Percentiles rank a stretch among this genome's conserved stretches.
Conservation (phyloP, 2,113 vertebrate species). For the Furnarius figulus region DNA sequence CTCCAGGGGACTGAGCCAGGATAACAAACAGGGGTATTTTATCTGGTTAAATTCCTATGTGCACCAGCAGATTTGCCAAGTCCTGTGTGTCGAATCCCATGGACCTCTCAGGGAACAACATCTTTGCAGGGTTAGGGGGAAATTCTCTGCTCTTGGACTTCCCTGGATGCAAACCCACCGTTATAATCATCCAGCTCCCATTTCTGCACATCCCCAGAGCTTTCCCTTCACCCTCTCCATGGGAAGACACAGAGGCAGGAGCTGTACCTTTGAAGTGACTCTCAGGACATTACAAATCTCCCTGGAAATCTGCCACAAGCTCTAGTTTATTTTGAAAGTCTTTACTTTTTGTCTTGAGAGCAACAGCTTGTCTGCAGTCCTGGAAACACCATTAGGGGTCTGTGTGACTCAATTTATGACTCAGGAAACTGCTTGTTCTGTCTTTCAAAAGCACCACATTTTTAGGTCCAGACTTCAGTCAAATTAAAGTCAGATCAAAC, state of each 20-base stretch:
- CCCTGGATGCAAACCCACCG: neutral
- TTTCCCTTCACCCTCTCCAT: neutral
- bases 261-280: constrained; percentile 19
- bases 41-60: neutral
- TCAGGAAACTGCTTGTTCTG: constrained; percentile 66
- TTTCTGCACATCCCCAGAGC: neutral
- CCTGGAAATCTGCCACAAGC: constrained; percentile 32
- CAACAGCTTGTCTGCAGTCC: constrained; percentile 55
- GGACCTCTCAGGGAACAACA: neutral
- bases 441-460: constrained; percentile 38
- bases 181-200: neutral
- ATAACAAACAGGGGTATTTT: neutral
- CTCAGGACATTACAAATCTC: constrained; percentile 56
- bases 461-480: constrained; percentile 37
- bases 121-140: neutral
- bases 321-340: constrained; percentile 25
- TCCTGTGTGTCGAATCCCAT: neutral
- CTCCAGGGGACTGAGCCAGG: neutral
- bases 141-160: neutral
- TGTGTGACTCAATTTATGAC: constrained; percentile 72
- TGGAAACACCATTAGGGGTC: constrained; percentile 66
- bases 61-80: neutral
- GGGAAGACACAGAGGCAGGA: neutral
- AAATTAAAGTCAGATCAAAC: constrained; percentile 48
- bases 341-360: constrained; percentile 38